These are phyloP conservation scores for Callaeas wilsoni DNA, from an alignment of 2,113 vertebrate genomes.

Conservation along the genomic window DNA sequence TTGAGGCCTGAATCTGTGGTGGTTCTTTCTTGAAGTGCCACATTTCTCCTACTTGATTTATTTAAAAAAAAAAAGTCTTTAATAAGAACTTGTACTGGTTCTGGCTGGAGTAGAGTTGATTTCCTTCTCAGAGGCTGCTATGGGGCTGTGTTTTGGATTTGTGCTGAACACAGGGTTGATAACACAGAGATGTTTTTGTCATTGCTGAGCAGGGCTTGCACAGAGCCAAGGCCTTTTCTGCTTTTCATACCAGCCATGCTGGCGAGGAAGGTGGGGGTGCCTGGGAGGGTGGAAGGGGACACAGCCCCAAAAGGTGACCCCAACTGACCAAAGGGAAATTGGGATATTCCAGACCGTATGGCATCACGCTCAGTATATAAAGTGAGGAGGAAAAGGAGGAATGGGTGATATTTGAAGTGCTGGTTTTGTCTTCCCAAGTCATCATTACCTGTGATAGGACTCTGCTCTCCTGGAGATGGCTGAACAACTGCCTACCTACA, in stretches of 20 bases:
- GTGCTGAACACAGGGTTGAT: not conserved
- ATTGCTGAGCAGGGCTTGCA: not conserved
- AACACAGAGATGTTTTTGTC: not conserved
- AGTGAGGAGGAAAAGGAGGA: not conserved
- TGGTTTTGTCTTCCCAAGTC: not conserved
- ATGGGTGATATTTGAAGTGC: not conserved
- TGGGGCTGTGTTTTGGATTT: not conserved
- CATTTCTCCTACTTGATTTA: not conserved
- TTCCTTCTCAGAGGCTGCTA: fast-evolving
- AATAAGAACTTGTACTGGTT: not conserved
- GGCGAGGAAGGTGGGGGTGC: fast-evolving
- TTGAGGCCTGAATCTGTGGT: not conserved
- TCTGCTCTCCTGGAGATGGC: not conserved
- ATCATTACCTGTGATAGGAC: not conserved
- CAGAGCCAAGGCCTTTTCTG: not conserved
- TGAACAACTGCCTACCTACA: not conserved
- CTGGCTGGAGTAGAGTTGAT: not conserved
- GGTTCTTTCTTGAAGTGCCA: not conserved
- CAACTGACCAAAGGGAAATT: not conserved
- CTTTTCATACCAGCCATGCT: fast-evolving
- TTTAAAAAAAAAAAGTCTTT: not conserved
- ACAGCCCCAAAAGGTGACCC: not conserved
- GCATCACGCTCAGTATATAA: fast-evolving
- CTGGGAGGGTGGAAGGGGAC: too few relatives aligned
- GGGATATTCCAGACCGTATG: not conserved